phyloP scores from a whole-genome alignment of 2,797 vertebrate species.

The Knipowitschia caucasica region DNA sequence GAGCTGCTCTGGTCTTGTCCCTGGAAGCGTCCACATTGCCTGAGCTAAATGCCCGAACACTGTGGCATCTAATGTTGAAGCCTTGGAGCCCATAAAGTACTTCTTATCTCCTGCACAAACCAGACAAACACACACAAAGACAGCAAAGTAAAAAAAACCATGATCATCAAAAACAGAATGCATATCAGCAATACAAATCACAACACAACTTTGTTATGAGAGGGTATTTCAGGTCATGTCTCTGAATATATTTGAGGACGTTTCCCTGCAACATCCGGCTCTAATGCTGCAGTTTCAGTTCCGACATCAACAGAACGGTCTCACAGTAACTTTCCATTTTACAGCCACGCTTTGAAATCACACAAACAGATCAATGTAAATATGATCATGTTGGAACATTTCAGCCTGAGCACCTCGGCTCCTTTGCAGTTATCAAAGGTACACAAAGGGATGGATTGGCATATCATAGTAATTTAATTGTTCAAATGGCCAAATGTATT shows the following conservation, averaged over 20 bases:
- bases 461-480: too few relatives aligned
- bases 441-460: too few relatives aligned
- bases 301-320: slow-evolving; percentile 14
- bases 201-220: slow-evolving; percentile 9
- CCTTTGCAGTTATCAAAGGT: too few relatives aligned
- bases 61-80: slow-evolving; percentile 92
- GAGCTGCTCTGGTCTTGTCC: slow-evolving; percentile 89
- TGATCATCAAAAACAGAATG: not conserved
- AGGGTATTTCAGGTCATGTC: slow-evolving; percentile 2
- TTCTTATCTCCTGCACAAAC: slow-evolving; percentile 88
- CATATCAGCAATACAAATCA: not conserved
- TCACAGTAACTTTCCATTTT: slow-evolving; percentile 39
- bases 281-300: slow-evolving; percentile 4
- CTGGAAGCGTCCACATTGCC: slow-evolving; percentile 97
- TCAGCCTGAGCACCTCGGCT: not conserved
- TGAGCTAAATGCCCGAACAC: slow-evolving; percentile 95
- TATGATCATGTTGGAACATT: slow-evolving; percentile 21
- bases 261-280: slow-evolving; percentile 8
- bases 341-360: slow-evolving; percentile 19
- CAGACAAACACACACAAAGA: slow-evolving; percentile 1
- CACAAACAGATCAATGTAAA: slow-evolving; percentile 56
- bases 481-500: too few relatives aligned
- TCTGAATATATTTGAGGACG: slow-evolving; percentile 12
- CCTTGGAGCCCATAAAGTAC: slow-evolving; percentile 94
- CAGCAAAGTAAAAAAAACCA: not conserved